Conservation (phyloP, 2,797 vertebrate genomes). For the Xiphophorus birchmanni region DNA sequence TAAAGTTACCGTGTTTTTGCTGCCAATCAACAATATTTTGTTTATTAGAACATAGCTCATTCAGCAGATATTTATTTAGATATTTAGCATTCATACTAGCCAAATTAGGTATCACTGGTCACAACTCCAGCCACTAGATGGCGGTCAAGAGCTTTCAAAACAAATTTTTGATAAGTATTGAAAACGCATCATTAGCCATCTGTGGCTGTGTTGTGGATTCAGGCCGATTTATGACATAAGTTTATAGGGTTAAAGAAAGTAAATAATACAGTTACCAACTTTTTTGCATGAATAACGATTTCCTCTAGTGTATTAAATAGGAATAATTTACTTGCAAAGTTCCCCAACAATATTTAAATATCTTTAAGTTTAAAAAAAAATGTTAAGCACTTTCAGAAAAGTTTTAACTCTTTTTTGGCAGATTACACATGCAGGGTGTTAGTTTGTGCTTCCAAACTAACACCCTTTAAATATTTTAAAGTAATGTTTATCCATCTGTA, state of each 20-base stretch:
- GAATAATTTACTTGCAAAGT: background rate
- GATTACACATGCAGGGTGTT: background rate
- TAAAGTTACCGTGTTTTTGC: background rate
- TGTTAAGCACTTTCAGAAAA: background rate
- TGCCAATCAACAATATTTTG: background rate
- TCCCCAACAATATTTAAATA: background rate
- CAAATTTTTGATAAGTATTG: background rate
- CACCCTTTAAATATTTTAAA: background rate
- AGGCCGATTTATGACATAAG: background rate
- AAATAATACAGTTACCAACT: background rate
- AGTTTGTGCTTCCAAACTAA: background rate
- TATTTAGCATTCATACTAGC: background rate
- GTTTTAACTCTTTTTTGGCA: background rate
- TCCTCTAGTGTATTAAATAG: background rate
- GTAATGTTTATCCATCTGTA: background rate
- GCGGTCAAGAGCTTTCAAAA: background rate
- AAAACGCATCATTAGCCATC: background rate
- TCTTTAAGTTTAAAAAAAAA: background rate
- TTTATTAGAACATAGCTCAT: background rate
- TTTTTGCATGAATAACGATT: background rate
- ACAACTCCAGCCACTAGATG: background rate
- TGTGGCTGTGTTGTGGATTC: background rate
- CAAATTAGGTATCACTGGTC: background rate
- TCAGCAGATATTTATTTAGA: background rate
- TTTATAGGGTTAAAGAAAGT: background rate